Evolutionary conservation across 1,140 invertebrate genomes (phyloP), one percentile per base, ranked within the genome.

Genomic region (Temnothorax longispinosus): DNA sequence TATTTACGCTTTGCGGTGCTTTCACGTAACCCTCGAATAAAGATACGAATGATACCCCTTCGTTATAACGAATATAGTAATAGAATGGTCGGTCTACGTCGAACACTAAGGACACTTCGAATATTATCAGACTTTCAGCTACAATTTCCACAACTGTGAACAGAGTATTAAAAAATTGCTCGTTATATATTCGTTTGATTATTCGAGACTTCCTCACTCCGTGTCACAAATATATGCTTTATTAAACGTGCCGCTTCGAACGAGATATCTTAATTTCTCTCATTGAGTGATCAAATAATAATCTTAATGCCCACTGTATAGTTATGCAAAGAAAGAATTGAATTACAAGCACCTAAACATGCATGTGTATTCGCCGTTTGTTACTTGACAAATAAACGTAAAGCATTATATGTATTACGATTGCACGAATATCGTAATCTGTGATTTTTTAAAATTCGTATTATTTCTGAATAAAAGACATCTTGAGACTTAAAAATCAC

Each of bases 31-130:
- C 60, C 5, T 64, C 8, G 32, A 82, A 81, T 18, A 81, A 44
- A 21, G 78, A 50, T 54, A 74, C 7, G 10, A 41, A 41, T 18
- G 62, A 82, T 58, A 13, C 44, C 0, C 7, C 10, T 10, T 32
- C 50, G 7, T 47, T 76, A 47, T 44, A 13, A 47, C 21, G 38
- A 44, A 71, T 69, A 15, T 58, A 44, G 58, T 72, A 80, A 38
- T 65, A 64, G 18, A 67, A 64, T 7, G 77, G 62, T 10, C 35
- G 74, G 10, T 77, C 41, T 60, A 77, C 18, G 3, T 41, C 38
- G 7, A 77, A 60, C 15, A 15, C 21, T 44, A 50, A 15, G 27
- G 27, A 1, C 27, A 27, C 27, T 27, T 27, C 27, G 27, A 1
- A 1, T 27, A 27, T 1, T 27, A 27, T 27, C 27, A 27, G 27